These are phyloP conservation scores for Lepidostoma basale DNA, from an alignment of 1,140 invertebrate genomes.

Conservation along the genomic window DNA sequence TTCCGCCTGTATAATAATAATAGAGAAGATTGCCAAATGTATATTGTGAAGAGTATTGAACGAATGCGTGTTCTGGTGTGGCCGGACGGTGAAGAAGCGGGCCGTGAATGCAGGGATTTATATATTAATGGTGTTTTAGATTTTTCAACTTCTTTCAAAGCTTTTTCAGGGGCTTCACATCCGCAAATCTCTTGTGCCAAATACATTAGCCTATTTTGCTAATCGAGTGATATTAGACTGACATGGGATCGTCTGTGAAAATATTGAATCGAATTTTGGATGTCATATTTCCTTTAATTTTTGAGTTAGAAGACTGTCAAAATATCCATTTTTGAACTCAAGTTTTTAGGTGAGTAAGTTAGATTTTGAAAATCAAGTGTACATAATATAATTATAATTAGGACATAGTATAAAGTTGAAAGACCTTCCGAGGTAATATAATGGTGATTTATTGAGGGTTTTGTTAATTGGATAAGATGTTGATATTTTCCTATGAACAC, in stretches of 20 bases:
- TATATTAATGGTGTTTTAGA: too few species aligned
- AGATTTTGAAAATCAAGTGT: slow-evolving; percentile 17
- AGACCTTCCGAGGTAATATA: slow-evolving; percentile 5
- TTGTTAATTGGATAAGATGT: slow-evolving; percentile 21
- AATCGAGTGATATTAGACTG: slow-evolving; percentile 33
- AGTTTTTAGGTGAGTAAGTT: slow-evolving; percentile 19
- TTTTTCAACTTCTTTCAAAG: too few species aligned
- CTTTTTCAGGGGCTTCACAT: slow-evolving; percentile 17
- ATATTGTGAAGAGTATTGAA: too few species aligned
- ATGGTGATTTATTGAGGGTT: slow-evolving; percentile 22
- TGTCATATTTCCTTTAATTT: slow-evolving; percentile 18
- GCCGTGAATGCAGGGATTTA: too few species aligned
- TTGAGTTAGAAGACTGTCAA: slow-evolving; percentile 31
- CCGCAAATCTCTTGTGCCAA: slow-evolving; percentile 25
- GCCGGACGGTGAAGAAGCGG: too few species aligned
- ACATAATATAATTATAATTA: slow-evolving; percentile 4
- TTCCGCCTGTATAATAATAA: too few species aligned
- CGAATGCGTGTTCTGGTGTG: too few species aligned
- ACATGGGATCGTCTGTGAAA: slow-evolving; percentile 18
- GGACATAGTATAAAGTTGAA: slow-evolving; percentile 2
- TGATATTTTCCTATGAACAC: slow-evolving; percentile 26
- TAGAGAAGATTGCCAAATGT: too few species aligned
- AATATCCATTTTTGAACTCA: slow-evolving; percentile 28
- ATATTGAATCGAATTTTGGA: slow-evolving; percentile 28
- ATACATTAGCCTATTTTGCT: slow-evolving; percentile 23